A percentile compares a stretch with the other conserved stretches of the same genome.
phyloP scores from a whole-genome alignment of 2,888 invertebrate species.

The Stratiomys singularior region DNA sequence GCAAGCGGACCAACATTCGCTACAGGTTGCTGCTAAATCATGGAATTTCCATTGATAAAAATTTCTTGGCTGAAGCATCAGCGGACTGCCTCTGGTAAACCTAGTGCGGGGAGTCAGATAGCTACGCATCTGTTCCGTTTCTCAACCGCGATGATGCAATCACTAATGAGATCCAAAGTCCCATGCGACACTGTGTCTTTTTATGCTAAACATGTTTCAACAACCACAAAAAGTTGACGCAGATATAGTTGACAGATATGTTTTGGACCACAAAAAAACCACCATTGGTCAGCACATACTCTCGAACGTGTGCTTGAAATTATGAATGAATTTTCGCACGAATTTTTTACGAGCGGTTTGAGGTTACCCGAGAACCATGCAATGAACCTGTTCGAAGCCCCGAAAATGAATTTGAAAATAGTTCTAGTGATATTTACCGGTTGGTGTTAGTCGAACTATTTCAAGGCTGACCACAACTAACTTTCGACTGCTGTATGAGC shows the following conservation, averaged over 20 bases:
- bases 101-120: background rate
- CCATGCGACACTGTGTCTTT: slow-evolving; percentile 10
- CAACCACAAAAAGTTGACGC: background rate
- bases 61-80: slow-evolving; percentile 4
- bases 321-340: slow-evolving; percentile 37
- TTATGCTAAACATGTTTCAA: slow-evolving; percentile 37
- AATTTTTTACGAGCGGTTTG: background rate
- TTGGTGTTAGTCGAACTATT: background rate
- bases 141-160: slow-evolving; percentile 33
- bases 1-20: background rate
- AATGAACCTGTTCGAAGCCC: no score
- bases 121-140: background rate
- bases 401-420: no score
- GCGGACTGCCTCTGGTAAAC: background rate
- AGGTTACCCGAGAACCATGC: background rate
- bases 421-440: background rate
- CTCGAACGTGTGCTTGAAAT: slow-evolving; percentile 19
- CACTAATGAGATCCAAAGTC: slow-evolving; percentile 12
- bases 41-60: slow-evolving; percentile 44
- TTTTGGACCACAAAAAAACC: background rate
- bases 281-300: background rate
- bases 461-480: slow-evolving; percentile 9
- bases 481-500: background rate
- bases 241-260: slow-evolving; percentile 31
- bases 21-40: slow-evolving; percentile 9